Evolutionary conservation across 2,888 invertebrate genomes (phyloP).

Genomic region (Lymantria monacha): DNA sequence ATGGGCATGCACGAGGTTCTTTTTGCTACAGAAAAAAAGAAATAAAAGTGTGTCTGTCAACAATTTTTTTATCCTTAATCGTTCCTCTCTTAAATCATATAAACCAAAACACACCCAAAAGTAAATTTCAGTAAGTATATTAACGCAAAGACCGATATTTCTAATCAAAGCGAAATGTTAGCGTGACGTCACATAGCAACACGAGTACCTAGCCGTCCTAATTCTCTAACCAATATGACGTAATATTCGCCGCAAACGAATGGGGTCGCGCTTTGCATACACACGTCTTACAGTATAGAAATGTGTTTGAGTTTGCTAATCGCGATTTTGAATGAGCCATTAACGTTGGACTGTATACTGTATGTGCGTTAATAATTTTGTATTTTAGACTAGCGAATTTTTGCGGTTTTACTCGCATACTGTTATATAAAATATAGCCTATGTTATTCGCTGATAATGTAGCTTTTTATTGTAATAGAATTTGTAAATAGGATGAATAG

Average conservation of each 20-base stretch:
- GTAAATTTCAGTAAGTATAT: background rate
- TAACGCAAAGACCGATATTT: slow-evolving; percentile 1
- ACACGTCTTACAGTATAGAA: slow-evolving; percentile 31
- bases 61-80: no score
- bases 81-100: no score
- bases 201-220: slow-evolving; percentile 33
- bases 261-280: slow-evolving; percentile 36
- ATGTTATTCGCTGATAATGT: no score
- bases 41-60: no score
- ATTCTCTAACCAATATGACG: slow-evolving; percentile 39
- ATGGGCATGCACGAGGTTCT: no score
- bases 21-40: no score
- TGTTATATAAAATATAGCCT: no score
- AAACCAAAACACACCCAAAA: background rate
- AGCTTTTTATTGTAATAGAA: no score
- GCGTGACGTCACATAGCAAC: slow-evolving; percentile 7
- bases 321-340: slow-evolving; percentile 19
- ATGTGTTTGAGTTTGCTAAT: slow-evolving; percentile 27
- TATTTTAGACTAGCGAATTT: background rate
- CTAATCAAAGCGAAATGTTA: slow-evolving; percentile 3
- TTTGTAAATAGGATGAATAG: no score
- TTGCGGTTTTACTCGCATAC: no score
- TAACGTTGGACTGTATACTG: background rate
- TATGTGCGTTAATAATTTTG: background rate
- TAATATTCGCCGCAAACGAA: slow-evolving; percentile 33